phyloP scores from a whole-genome alignment of 2,888 invertebrate species.

The Dermolepida albohirtum region DNA sequence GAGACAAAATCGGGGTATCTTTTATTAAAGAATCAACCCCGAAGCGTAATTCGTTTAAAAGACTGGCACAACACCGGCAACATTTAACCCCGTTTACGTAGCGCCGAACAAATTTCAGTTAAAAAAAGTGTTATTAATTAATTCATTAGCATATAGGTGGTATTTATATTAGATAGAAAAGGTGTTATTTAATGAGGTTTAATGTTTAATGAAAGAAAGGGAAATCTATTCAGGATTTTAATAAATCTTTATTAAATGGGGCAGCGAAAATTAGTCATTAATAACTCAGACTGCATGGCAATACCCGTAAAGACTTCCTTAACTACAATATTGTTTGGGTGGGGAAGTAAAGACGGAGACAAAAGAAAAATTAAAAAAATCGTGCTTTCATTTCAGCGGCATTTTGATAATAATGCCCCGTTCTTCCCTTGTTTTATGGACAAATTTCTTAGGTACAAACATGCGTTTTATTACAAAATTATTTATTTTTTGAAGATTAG shows the following conservation, averaged over 20 bases:
- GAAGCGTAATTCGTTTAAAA: conserved; percentile 30
- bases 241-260: conserved; percentile 17
- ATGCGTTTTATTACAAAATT: too few relatives aligned
- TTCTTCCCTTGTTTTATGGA: not conserved
- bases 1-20: conserved; percentile 32
- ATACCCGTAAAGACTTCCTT: too few relatives aligned
- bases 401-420: conserved; percentile 12
- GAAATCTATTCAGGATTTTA: conserved; percentile 20
- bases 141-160: conserved; percentile 24
- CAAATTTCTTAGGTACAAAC: not conserved
- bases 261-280: conserved; percentile 11
- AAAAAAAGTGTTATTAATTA: not conserved
- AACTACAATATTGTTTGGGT: conserved; percentile 9
- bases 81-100: too few relatives aligned
- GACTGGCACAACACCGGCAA: conserved; percentile 18
- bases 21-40: conserved; percentile 25
- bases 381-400: conserved; percentile 4
- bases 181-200: not conserved
- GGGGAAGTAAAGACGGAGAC: not conserved
- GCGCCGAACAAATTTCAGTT: not conserved
- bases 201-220: conserved; percentile 6
- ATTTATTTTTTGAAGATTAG: too few relatives aligned
- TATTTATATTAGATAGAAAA: conserved; percentile 19
- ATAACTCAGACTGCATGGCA: conserved; percentile 1
- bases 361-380: conserved; percentile 29